These are phyloP conservation scores for Narcine bancroftii DNA, from an alignment of 2,113 vertebrate species.

Conservation along the genomic window DNA sequence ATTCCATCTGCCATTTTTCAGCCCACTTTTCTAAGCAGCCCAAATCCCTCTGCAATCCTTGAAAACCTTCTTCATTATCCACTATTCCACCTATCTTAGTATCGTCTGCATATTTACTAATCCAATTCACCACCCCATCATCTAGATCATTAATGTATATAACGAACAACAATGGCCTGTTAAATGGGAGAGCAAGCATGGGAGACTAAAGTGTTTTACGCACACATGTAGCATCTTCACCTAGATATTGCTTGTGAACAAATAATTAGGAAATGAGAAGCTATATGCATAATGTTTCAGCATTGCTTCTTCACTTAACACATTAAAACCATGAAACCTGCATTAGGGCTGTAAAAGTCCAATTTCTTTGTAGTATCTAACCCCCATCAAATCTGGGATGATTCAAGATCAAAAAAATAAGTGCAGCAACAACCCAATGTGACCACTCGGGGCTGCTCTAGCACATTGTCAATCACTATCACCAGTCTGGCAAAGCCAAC, in stretches of 20 bases:
- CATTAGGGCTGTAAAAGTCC: background rate
- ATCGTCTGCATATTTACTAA: no score
- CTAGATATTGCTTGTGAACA: background rate
- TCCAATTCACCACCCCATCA: no score
- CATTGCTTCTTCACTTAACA: background rate
- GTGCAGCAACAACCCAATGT: background rate
- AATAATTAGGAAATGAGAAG: background rate
- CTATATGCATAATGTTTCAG: background rate
- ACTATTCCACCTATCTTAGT: no score
- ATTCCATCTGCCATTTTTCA: no score
- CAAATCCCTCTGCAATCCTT: no score
- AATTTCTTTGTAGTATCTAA: background rate
- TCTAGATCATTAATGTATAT: no score
- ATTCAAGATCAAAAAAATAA: background rate
- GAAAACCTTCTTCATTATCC: no score
- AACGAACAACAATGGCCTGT: no score
- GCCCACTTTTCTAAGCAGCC: no score
- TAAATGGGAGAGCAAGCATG: no score
- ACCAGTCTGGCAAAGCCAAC: background rate
- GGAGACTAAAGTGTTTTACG: no score
- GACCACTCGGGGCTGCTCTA: constrained; percentile 4
- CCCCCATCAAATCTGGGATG: background rate
- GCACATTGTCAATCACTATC: background rate
- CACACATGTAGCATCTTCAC: background rate
- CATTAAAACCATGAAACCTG: background rate